Percentiles rank a stretch among this genome's conserved stretches.
Conservation (phyloP, 2,888 invertebrate genomes). For the Diarsia rubi region DNA sequence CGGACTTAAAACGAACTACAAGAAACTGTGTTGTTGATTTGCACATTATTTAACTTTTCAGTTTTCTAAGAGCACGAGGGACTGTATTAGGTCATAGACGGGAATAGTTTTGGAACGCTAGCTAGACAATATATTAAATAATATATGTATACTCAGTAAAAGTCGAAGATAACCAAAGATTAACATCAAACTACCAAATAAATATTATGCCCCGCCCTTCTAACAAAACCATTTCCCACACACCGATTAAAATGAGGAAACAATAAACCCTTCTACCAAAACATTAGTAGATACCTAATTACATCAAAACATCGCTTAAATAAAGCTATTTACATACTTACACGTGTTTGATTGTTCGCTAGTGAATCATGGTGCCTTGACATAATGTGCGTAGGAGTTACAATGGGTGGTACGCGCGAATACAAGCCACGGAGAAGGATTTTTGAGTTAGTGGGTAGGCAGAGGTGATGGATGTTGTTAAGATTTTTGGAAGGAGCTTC, state of each 20-base stretch:
- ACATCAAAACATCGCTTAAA: slow-evolving; percentile 49
- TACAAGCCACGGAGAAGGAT: slow-evolving; percentile 50
- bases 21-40: not conserved
- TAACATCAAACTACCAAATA: not conserved
- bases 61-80: not conserved
- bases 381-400: slow-evolving; percentile 79
- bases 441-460: slow-evolving; percentile 39
- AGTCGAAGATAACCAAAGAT: not conserved
- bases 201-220: not conserved
- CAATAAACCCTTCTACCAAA: slow-evolving; percentile 38
- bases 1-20: slow-evolving; percentile 1
- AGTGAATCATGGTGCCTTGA: slow-evolving; percentile 83
- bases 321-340: slow-evolving; percentile 65
- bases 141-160: too few relatives aligned
- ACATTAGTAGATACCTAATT: slow-evolving; percentile 16
- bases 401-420: slow-evolving; percentile 73
- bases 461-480: not conserved
- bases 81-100: not conserved
- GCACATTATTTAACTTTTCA: slow-evolving; percentile 27
- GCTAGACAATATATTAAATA: too few relatives aligned
- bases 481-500: slow-evolving; percentile 5
- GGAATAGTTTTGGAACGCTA: too few relatives aligned
- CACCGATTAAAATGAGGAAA: slow-evolving; percentile 29
- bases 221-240: slow-evolving; percentile 30
- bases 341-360: slow-evolving; percentile 68